Base-by-base conservation (phyloP, 2,888 invertebrate genomes). In the Urechis unicinctus region DNA sequence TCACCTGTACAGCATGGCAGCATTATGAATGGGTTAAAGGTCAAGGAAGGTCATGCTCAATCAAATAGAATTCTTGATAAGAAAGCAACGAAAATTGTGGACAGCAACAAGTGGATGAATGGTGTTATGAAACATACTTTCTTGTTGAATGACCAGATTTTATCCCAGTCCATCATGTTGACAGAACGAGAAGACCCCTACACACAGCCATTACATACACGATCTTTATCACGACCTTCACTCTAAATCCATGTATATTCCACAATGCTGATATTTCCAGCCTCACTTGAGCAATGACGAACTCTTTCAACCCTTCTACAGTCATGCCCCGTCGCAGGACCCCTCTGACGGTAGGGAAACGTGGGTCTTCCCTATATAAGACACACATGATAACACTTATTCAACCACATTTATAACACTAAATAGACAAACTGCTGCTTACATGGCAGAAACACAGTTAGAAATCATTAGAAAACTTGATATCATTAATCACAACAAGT, bases 91-190 rank as follows among this genome's bases (percentile, higher is more conserved):
- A 54, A 3, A 25, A 21, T 17, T 2, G 36, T 13, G 25, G 17
- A 26, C 5, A 26, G 17, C 25, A 22, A 42, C 3, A 41, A 21
- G 36, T 17, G 45, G 21, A 45, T n/a, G 45, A 45, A 45, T n/a
- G n/a, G n/a, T n/a, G n/a, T n/a, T n/a, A n/a, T n/a, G n/a, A 22
- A 45, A 13, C 22, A 13, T 62, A 87, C 89, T 84, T 98, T 98
- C 78, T 96, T 97, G 77, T 99, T 99, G 72, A 97, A 91, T 13
- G 97, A 87, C 98, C 98, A 99, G 67, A 99, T 96, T 81, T 99
- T 99, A 79, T 99, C 98, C 98, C 98, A 99, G 78, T 96, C 95
- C 98, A 99, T 99, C 79, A 93, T 92, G 2, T 96, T 96, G 5
- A 98, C 95, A 0, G 95, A 91, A 58, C 91, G 85, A 50, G 95